Percentiles rank a stretch among this genome's conserved stretches.
These are phyloP conservation scores for Alosa sapidissima DNA, from an alignment of 2,797 vertebrate genomes.

Conservation along the genomic window DNA sequence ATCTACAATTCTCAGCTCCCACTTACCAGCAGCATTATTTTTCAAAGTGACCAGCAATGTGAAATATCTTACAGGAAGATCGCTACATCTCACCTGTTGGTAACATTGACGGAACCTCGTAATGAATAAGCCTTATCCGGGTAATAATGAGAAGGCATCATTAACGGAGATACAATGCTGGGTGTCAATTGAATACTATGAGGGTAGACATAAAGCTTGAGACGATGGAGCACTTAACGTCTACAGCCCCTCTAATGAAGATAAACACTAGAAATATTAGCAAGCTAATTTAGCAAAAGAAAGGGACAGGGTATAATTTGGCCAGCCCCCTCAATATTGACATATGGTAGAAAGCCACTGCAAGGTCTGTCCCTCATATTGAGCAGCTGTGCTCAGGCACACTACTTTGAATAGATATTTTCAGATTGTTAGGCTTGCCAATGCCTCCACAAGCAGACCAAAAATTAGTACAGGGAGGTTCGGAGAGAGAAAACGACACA, in stretches of 20 bases:
- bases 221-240: background rate
- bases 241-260: background rate
- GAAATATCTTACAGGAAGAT: background rate
- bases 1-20: background rate
- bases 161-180: background rate
- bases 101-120: background rate
- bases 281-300: constrained; percentile 16
- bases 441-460: background rate
- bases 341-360: constrained; percentile 14
- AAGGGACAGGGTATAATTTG: constrained; percentile 17
- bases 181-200: constrained; percentile 14
- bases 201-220: constrained; percentile 1
- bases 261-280: constrained; percentile 17
- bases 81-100: background rate
- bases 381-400: constrained; percentile 5
- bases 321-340: constrained; percentile 20
- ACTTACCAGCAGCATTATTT: background rate
- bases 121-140: background rate
- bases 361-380: constrained; percentile 3
- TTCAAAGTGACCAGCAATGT: background rate
- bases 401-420: constrained; percentile 26
- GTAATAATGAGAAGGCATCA: background rate
- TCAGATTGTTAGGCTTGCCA: constrained; percentile 7
- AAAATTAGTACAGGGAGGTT: background rate
- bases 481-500: background rate